A percentile compares a stretch with the other conserved stretches of the same genome.
phyloP scores from a whole-genome alignment of 92 coral and sea anemone genomes.

The Epizoanthus illoricatus region DNA sequence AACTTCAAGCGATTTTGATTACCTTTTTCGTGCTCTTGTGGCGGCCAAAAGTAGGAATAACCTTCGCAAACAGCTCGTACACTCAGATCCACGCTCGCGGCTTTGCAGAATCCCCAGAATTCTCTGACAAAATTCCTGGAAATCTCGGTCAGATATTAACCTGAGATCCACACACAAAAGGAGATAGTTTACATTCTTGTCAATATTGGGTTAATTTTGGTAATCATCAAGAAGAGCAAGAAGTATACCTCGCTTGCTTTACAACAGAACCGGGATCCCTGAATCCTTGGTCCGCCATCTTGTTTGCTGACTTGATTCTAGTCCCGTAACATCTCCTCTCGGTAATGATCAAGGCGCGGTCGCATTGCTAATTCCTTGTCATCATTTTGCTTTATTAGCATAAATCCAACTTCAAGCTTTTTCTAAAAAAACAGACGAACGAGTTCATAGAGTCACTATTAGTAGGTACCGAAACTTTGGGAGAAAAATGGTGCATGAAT shows the following conservation, averaged over 20 bases:
- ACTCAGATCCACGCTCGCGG: constrained; percentile 77
- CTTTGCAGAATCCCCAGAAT: constrained; percentile 58
- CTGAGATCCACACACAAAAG: constrained; percentile 21
- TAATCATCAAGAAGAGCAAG: background rate
- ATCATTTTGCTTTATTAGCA: no score
- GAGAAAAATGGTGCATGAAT: no score
- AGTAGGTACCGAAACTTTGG: no score
- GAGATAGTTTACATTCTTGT: background rate
- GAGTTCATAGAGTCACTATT: no score
- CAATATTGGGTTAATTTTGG: background rate
- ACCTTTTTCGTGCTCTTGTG: constrained; percentile 75
- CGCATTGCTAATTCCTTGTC: no score
- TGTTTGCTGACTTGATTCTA: constrained; percentile 14
- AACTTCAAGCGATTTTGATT: background rate
- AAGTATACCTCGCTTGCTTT: constrained; percentile 75
- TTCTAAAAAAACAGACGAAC: no score
- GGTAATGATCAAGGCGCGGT: no score
- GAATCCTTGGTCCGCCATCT: constrained; percentile 68
- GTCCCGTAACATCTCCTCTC: background rate
- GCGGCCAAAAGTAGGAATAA: constrained; percentile 72
- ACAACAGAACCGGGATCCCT: constrained; percentile 74
- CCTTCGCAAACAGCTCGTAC: constrained; percentile 64
- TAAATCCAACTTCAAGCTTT: no score
- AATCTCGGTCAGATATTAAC: constrained; percentile 68
- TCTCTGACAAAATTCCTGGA: constrained; percentile 68